A percentile compares a stretch with the other conserved stretches of the same genome.
These are phyloP conservation scores for Lanistes nyassanus DNA, from an alignment of 1,140 invertebrate species.

Conservation along the genomic window DNA sequence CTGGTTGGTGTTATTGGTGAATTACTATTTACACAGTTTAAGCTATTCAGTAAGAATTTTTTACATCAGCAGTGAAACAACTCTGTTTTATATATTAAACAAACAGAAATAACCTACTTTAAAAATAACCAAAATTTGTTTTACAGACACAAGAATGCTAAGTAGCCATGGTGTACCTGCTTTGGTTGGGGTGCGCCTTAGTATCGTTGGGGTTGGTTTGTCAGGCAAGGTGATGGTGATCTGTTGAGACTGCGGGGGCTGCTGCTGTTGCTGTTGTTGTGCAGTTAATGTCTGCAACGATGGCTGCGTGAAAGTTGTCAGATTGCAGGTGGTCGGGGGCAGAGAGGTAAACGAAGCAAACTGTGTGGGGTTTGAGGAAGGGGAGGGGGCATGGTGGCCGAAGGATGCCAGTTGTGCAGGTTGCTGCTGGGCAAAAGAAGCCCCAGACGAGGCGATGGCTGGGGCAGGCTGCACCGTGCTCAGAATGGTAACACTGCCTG, in stretches of 20 bases:
- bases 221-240: slow-evolving; percentile 23
- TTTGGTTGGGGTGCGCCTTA: slow-evolving; percentile 17
- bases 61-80: too few relatives aligned
- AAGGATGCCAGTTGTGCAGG: slow-evolving; percentile 12
- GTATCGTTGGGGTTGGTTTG: neutral
- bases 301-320: slow-evolving; percentile 37
- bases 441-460: slow-evolving; percentile 39
- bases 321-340: slow-evolving; percentile 29
- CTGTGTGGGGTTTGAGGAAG: neutral
- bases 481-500: slow-evolving; percentile 48
- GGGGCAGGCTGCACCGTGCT: slow-evolving; percentile 41
- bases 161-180: too few relatives aligned
- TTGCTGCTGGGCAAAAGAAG: slow-evolving; percentile 31
- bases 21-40: too few relatives aligned
- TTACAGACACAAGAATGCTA: too few relatives aligned
- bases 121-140: too few relatives aligned
- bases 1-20: too few relatives aligned
- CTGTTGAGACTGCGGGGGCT: neutral
- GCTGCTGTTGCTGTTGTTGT: slow-evolving; percentile 1
- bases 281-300: slow-evolving; percentile 30
- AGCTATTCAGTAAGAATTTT: too few relatives aligned
- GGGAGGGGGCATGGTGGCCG: neutral
- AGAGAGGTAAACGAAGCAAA: slow-evolving; percentile 8
- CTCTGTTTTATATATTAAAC: too few relatives aligned
- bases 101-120: too few relatives aligned